Percentiles rank a stretch among this genome's conserved stretches.
phyloP scores from a whole-genome alignment of 2,113 vertebrate genomes.

The Microcebus murinus region DNA sequence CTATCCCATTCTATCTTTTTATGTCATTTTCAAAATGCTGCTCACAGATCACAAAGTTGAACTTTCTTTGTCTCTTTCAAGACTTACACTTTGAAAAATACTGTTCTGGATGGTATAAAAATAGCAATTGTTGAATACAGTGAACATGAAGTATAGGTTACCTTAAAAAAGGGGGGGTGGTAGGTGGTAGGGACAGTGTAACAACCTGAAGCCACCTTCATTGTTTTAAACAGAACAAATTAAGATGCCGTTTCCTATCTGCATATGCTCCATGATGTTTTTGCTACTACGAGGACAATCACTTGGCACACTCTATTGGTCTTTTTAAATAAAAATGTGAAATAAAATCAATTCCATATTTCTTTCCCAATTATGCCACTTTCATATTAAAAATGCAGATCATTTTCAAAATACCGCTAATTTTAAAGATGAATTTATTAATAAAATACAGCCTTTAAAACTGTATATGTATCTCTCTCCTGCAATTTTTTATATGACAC shows the following conservation, averaged over 20 bases:
- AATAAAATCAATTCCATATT: neutral
- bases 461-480: neutral
- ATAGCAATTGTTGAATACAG: neutral
- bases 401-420: conserved; percentile 16
- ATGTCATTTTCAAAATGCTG: neutral
- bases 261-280: neutral
- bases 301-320: neutral
- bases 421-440: conserved; percentile 19
- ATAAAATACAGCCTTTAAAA: conserved; percentile 10
- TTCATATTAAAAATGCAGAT: neutral
- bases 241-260: neutral
- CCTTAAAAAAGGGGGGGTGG: neutral
- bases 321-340: conserved; percentile 9
- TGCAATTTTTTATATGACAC: neutral
- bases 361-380: conserved; percentile 15
- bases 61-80: neutral
- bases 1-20: neutral
- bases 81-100: neutral
- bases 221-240: neutral
- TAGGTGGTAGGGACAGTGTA: neutral
- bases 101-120: neutral
- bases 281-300: neutral
- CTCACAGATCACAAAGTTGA: neutral
- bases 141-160: neutral
- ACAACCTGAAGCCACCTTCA: neutral